A percentile compares a stretch with the other conserved stretches of the same genome.
phyloP scores from a whole-genome alignment of 2,888 invertebrate genomes.

The Lathronympha strigana region DNA sequence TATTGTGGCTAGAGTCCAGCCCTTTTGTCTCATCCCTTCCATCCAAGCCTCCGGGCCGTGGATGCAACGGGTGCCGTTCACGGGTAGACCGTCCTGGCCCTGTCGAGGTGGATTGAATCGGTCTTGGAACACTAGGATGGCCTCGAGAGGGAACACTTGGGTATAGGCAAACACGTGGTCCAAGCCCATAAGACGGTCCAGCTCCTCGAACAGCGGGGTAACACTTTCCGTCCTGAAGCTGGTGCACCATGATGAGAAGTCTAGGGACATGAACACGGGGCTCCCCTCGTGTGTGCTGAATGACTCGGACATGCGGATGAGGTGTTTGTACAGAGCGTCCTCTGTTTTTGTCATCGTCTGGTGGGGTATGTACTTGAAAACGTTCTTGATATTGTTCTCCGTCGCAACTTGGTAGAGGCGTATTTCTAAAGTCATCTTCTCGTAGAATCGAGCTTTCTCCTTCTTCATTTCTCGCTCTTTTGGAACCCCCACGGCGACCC shows the following conservation, averaged over 20 bases:
- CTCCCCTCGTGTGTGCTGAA: neutral
- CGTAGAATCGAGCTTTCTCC: neutral
- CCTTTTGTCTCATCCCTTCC: neutral
- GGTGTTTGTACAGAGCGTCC: neutral
- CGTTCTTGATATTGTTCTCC: neutral
- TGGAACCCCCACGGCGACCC: neutral
- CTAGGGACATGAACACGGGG: neutral
- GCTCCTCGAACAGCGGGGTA: neutral
- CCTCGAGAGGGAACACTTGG: neutral
- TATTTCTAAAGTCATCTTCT: neutral
- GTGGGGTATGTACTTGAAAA: neutral
- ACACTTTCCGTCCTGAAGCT: neutral
- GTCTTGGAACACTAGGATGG: neutral
- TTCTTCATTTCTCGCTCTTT: constrained; percentile 1
- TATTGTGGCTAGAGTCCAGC: neutral
- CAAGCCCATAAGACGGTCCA: neutral
- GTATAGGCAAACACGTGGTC: neutral
- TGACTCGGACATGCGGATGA: neutral
- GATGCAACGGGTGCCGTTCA: neutral
- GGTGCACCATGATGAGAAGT: neutral
- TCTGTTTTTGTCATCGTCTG: neutral
- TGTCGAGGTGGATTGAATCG: neutral
- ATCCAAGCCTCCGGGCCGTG: neutral
- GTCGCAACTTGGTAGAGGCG: neutral
- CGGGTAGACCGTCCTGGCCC: neutral